Evolutionary conservation across 2,888 invertebrate species (phyloP).

Genomic region (Anorthoa munda): DNA sequence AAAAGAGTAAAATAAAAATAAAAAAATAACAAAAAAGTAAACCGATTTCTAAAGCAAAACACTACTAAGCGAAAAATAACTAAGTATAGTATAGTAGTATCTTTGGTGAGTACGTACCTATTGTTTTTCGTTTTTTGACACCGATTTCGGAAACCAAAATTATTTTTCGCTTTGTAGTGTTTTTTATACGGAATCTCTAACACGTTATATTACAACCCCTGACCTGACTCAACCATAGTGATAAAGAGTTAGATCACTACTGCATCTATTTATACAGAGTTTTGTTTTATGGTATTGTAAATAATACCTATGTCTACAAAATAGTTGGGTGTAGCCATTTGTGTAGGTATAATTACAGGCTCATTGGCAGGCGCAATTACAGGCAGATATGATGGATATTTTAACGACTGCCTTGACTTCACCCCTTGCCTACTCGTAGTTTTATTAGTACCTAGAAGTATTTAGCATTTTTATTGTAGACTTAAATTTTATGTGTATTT

Average conservation of each 20-base stretch:
- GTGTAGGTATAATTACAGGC: conserved; percentile 10
- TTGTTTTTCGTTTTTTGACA: no score
- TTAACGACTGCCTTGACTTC: conserved; percentile 14
- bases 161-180: no score
- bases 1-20: no score
- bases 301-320: background rate
- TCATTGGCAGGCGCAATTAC: conserved; percentile 13
- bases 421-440: background rate
- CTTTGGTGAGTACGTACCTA: no score
- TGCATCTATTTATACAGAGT: background rate
- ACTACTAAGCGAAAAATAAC: no score
- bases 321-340: background rate
- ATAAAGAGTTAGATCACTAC: background rate
- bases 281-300: conserved; percentile 10
- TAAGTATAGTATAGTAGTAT: no score
- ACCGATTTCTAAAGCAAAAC: no score
- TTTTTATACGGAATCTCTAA: no score
- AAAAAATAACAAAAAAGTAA: no score
- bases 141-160: no score
- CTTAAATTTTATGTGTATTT: background rate
- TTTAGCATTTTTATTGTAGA: background rate
- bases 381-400: conserved; percentile 20
- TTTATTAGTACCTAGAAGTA: background rate
- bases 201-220: no score
- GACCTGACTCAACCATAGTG: no score